Base-by-base conservation (phyloP, 1,140 invertebrate species). In the Neodiprion fabricii region DNA sequence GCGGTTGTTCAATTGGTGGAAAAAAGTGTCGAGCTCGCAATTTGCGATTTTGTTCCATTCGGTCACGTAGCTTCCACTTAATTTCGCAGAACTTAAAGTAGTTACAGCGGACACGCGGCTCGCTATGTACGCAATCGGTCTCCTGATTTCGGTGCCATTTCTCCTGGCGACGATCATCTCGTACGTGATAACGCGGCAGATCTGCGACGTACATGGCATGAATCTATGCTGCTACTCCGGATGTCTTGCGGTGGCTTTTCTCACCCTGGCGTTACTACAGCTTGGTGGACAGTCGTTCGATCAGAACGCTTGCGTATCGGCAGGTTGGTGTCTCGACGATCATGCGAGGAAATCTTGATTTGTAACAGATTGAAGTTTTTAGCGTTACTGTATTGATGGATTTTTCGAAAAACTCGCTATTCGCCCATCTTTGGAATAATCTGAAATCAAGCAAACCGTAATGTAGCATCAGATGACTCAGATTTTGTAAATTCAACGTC, bases 61-160 rank as follows among this genome's bases (percentile, higher is more conserved):
- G 21, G 48, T 69, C 23, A 61, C 7, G 49, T 28, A 48, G 14
- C n/a, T n/a, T 49, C 70, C 48, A 1, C 17, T 50, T 10, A 70
- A 21, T 10, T 65, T 82, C 79, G 8, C 74, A 86, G 86, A 81
- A 40, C 28, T 11, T 9, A 49, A 71, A 70, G 14, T 76, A 61
- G 28, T 71, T 2, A 70, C 72, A 9, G 76, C 79, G 0, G 85
- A 86, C 72, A 47, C 79, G 7, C 78, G 81, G 65, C 67, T 87
- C 17, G 84, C 76, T 9, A 78, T 87, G 53, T 88, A 87, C 74
- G 83, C 86, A 9, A 80, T 80, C 23, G 89, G 89, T 1, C 82
- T 90, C 49, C 73, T 90, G 48, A 84, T 90, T 72, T 90, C 90
- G 0, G 86, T 89, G 49, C 85, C 89, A 9, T 90, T 90, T 79